Base-by-base conservation (phyloP, 1,140 invertebrate species). In the Triops cancriformis region DNA sequence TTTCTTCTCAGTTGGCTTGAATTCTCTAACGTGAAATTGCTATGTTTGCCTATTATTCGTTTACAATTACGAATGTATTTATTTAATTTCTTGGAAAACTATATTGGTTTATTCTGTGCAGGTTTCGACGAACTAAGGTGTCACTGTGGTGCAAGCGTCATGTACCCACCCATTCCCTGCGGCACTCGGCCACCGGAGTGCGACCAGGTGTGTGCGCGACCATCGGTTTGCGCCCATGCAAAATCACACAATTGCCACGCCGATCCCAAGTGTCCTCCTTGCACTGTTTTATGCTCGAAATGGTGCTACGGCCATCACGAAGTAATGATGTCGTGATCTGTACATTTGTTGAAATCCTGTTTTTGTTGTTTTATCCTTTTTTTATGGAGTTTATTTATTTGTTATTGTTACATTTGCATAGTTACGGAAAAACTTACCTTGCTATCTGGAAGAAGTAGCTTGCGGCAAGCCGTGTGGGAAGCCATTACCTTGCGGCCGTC, bases 91-190 rank as follows among this genome's bases (percentile, higher is more conserved):
- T 12, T 45, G 27, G 26, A 18, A 75, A 79, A 14, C 75, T 42
- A 18, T 31, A 43, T 37, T 76, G 23, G 41, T 77, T 77, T 79
- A 76, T 81, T 80, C 74, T 80, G 2, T 37, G 31, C 31, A 91
- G 91, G 90, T 82, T 98, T 96, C 85, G 93, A 97, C 74, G 97
- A 98, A 84, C 85, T 98, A 2, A 90, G 90, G 2, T 98, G 97
- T 83, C 91, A 94, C 82, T 99, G 97, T 85, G 96, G 96, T 1
- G 86, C 88, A 0, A 90, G 91, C 77, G 91, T 97, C 26, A 85
- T 94, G 73, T 92, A 92, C 85, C 96, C 97, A 2, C 97, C 97
- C 0, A 89, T 98, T 72, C 89, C 93, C 0, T 99, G 97, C 84
- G 96, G 96, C 2, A 93, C 94, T 0, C 89, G 89, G 78, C 90